Evolutionary conservation across 2,113 vertebrate species (phyloP).

Genomic region (Syrmaticus mikado): DNA sequence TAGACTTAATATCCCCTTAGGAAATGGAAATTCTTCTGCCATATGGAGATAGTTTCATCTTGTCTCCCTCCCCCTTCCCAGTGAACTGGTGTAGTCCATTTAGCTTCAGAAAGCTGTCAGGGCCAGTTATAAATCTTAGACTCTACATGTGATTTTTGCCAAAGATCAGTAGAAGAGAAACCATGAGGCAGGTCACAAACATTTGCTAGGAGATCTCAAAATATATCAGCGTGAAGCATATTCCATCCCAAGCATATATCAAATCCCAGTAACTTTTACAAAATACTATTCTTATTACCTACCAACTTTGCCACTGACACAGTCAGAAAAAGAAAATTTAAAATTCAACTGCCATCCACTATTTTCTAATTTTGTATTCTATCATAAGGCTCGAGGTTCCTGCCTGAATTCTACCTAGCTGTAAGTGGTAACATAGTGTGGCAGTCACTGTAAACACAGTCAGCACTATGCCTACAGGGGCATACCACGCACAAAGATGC

Average conservation of each 20-base stretch:
- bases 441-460: not conserved
- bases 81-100: constrained; percentile 24
- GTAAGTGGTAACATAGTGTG: not conserved
- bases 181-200: not conserved
- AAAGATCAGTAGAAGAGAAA: constrained; percentile 37
- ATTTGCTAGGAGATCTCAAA: not conserved
- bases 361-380: not conserved
- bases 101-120: constrained; percentile 17
- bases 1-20: not conserved
- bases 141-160: not conserved
- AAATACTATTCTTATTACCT: not conserved
- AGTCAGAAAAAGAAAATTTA: not conserved
- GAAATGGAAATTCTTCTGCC: constrained; percentile 35
- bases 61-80: constrained; percentile 54
- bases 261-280: not conserved
- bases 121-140: constrained; percentile 40
- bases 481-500: not conserved
- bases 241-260: not conserved
- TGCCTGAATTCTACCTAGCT: not conserved
- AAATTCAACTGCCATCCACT: not conserved
- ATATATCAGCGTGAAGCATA: not conserved
- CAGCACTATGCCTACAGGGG: not conserved
- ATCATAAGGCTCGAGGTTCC: not conserved
- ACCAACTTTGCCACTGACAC: not conserved
- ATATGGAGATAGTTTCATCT: constrained; percentile 66